phyloP scores from a whole-genome alignment of 2,797 vertebrate species.

The Neostethus bicornis region DNA sequence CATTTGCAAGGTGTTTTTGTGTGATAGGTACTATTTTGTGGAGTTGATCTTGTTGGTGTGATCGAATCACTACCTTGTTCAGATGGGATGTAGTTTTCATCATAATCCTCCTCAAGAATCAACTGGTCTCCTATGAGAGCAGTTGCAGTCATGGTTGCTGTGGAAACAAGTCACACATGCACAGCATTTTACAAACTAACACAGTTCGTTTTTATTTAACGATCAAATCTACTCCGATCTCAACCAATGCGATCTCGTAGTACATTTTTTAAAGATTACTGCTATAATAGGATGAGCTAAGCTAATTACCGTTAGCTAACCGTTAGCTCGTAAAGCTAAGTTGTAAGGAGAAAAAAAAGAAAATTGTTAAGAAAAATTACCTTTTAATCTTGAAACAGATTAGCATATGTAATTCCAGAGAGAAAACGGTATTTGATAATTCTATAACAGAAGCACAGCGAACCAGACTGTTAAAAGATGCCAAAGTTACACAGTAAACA shows the following conservation, averaged over 20 bases:
- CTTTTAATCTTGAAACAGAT: constrained; percentile 17
- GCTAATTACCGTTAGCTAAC: constrained; percentile 16
- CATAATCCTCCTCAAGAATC: constrained; percentile 91
- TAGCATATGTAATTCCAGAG: constrained; percentile 12
- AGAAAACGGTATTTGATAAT: not conserved
- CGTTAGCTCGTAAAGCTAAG: constrained; percentile 38
- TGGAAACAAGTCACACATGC: constrained; percentile 2
- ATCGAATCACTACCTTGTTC: constrained; percentile 81
- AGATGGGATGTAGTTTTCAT: constrained; percentile 87
- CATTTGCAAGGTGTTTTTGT: not conserved
- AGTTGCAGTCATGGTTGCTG: constrained; percentile 72
- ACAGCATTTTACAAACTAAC: not conserved
- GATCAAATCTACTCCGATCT: no score
- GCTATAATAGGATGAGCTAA: not conserved
- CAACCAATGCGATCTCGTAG: no score
- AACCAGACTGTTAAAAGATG: not conserved
- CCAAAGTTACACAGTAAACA: constrained; percentile 10
- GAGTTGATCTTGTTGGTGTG: not conserved
- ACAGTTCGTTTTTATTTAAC: not conserved
- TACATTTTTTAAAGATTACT: no score
- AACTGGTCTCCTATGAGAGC: constrained; percentile 88
- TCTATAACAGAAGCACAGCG: not conserved
- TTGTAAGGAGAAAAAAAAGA: constrained; percentile 3
- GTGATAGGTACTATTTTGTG: not conserved
- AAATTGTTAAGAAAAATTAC: constrained; percentile 28